Base-by-base conservation (phyloP, 1,140 invertebrate species). In the Copidosoma floridanum region DNA sequence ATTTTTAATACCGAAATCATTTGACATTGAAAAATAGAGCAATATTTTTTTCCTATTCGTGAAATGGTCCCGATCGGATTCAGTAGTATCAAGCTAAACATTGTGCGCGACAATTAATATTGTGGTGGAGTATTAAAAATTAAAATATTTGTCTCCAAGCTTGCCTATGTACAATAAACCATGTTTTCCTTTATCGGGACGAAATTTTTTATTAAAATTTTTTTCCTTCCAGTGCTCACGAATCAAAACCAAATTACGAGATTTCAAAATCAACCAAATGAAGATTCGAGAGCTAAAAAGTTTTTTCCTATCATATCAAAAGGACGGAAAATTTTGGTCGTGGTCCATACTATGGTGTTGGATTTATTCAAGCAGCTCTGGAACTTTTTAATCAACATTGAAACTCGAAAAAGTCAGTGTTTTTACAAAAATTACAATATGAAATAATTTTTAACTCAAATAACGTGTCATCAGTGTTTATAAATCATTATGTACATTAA, bases 341-440 rank as follows among this genome's bases (percentile, higher is more conserved):
- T 68, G 57, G 61, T 66, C 67, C 62, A 61, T 66, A 53, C 61
- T 64, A n/a, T n/a, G 59, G 51, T 67, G 61, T 62, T 64, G 35
- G 20, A 52, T 57, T 48, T 6, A 35, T 20, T 4, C 20, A 16
- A 44, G 1, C 29, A 57, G 43, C 32, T 47, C 14, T 3, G 27
- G 12, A 21, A n/a, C 35, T 40, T 50, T 10, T 16, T 23, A n/a
- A n/a, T n/a, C n/a, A n/a, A n/a, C n/a, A n/a, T n/a, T n/a, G n/a
- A n/a, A n/a, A n/a, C n/a, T n/a, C 47, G 35, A 48, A 48, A 2
- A 57, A 51, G 3, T n/a, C n/a, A n/a, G n/a, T n/a, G n/a, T n/a
- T 20, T 40, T 43, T 18, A 12, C 24, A 29, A 32, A 21, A 20
- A 43, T 11, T 21, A 16, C 0, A 54, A 54, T 29, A 4, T 29